Evolutionary conservation across 2,888 invertebrate species (phyloP).

Genomic region (Platycnemis pennipes): DNA sequence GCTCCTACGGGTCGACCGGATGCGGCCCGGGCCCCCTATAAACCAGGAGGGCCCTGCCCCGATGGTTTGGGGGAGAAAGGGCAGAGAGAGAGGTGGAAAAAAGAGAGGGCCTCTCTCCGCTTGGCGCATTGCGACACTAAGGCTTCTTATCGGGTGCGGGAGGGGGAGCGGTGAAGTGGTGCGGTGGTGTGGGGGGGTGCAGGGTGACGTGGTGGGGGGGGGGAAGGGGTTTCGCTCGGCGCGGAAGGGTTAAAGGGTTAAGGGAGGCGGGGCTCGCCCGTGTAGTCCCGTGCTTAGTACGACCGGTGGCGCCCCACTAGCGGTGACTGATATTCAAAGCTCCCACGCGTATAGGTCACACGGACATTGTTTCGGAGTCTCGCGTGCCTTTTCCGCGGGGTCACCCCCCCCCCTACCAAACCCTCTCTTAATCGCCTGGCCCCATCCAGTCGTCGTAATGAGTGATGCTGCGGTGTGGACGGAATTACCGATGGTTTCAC

Average conservation of each 20-base stretch:
- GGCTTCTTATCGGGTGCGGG: slow-evolving; percentile 52
- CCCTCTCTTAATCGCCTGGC: no score
- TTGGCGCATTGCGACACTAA: slow-evolving; percentile 67
- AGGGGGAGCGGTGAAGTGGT: slow-evolving; percentile 12
- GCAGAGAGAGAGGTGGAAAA: slow-evolving; percentile 17
- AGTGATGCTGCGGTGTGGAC: not conserved
- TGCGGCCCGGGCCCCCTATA: no score
- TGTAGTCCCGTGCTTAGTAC: slow-evolving; percentile 57
- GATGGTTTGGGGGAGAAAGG: not conserved
- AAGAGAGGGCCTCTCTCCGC: slow-evolving; percentile 12
- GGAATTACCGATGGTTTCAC: no score
- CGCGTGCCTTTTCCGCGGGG: not conserved
- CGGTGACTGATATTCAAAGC: slow-evolving; percentile 51
- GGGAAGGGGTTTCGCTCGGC: not conserved
- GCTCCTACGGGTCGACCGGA: not conserved
- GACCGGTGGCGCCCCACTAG: slow-evolving; percentile 43
- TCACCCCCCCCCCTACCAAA: no score
- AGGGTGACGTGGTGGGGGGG: not conserved
- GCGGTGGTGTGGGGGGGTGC: not conserved
- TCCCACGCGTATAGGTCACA: slow-evolving; percentile 9
- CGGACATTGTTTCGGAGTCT: not conserved
- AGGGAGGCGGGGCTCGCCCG: not conserved
- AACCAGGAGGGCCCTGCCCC: no score
- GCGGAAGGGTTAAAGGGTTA: not conserved
- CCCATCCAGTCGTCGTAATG: not conserved